Evolutionary conservation across 1,140 invertebrate species (phyloP).

Genomic region (Brachionus angularis): DNA sequence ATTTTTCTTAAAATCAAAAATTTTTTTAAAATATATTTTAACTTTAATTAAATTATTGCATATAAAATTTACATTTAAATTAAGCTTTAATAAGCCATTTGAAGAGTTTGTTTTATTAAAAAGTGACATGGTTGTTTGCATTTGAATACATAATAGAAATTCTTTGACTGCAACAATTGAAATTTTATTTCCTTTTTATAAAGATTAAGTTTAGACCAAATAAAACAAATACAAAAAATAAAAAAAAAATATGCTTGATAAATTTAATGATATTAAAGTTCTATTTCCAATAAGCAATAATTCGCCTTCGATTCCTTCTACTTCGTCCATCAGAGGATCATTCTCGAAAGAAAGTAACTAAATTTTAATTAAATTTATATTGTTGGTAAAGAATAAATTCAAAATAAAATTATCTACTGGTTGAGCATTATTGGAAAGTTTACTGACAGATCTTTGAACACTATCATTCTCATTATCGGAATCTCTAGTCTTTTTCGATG

Average conservation of each 20-base stretch:
- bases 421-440: slow-evolving; percentile 23
- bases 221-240: not conserved
- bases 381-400: not conserved
- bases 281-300: slow-evolving; percentile 10
- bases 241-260: slow-evolving; percentile 6
- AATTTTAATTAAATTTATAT: not conserved
- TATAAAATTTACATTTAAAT: not conserved
- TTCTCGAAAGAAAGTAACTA: not conserved
- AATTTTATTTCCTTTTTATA: not conserved
- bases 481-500: slow-evolving; percentile 3
- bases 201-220: not conserved
- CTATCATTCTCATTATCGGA: slow-evolving; percentile 12
- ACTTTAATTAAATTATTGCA: no score
- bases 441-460: not conserved
- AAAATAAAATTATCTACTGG: not conserved
- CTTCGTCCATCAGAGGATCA: slow-evolving; percentile 32
- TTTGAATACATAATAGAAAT: slow-evolving; percentile 12
- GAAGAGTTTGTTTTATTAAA: slow-evolving; percentile 3
- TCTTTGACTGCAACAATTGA: slow-evolving; percentile 2
- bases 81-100: slow-evolving; percentile 11
- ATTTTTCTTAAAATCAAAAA: not conserved
- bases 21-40: not conserved
- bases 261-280: slow-evolving; percentile 17
- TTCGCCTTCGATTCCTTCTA: slow-evolving; percentile 13
- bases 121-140: slow-evolving; percentile 6